Base-by-base conservation (phyloP, 2,113 vertebrate genomes). In the Rhizomys pruinosus region DNA sequence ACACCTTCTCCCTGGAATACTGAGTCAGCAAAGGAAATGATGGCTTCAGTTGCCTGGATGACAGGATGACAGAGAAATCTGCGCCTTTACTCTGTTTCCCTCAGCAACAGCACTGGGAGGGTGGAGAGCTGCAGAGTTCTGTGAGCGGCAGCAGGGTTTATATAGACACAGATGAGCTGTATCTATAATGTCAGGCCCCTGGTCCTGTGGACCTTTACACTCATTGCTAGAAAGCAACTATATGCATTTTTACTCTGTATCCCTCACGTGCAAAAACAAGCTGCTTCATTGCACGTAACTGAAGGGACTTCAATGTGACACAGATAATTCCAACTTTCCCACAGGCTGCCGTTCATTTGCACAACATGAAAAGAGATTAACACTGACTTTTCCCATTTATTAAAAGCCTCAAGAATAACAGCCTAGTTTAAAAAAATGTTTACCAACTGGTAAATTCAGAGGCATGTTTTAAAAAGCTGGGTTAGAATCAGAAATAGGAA, bases 401-500 rank as follows among this genome's bases (percentile, higher is more conserved):
- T 94, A 84, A 69, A 72, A 93, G 57, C 52, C 77, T 42, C 32
- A 27, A 89, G 80, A 87, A 78, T 76, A 71, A 61, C 87, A 92
- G 69, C 34, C 72, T 89, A 74, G 68, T 93, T 68, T 19, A 61
- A 61, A 79, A 66, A 81, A 82, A 59, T 47, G 12, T 47, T 84
- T 81, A 73, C 92, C 57, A 92, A 86, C 44, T 92, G 52, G 73
- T 80, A 84, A 84, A 92, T 87, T 91, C 86, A 42, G 63, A 37
- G 77, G 16, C 22, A 52, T 17, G 71, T 77, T 88, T 93, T 90
- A 77, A 59, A 73, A 95, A 77, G 6, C 16, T 93, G 42, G 39
- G 19, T 82, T 84, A 91, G 76, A 94, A 34, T 93, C 92, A 96
- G 84, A 94, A 89, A 87, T 79, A 81, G 63, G 74, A 93, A 92